Base-by-base conservation (phyloP, 2,797 vertebrate species). In the Balearica regulorum region DNA sequence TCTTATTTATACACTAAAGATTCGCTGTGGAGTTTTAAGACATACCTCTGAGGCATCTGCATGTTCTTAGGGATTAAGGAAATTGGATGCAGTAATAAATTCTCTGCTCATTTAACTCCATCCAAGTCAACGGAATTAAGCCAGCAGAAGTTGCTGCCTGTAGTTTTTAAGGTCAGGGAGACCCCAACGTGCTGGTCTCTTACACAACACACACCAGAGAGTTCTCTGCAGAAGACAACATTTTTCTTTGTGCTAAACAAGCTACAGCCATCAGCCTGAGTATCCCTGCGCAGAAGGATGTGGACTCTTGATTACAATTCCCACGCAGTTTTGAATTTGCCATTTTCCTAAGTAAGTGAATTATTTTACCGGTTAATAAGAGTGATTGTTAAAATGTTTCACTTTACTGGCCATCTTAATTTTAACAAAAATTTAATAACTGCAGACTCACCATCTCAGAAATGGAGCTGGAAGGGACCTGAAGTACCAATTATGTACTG, bases 61-160 rank as follows among this genome's bases (percentile, higher is more conserved):
- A n/a, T 60, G 46, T 75, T 95, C 55, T 77, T 53, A 39, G 41
- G 76, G 60, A 94, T 87, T 96, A 85, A 94, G 37, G 62, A 93
- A 84, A 76, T 26, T 60, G 25, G 43, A 89, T 70, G 44, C 20
- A 73, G 43, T 76, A 76, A 86, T 84, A 83, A 94, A 87, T 90
- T 92, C 39, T 90, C 66, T 93, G 51, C 16, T 87, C 18, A 58
- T 90, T 68, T 89, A 78, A 64, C 60, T 89, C n/a, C 39, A 70
- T 64, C 51, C 37, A 66, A 76, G 64, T 60, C 87, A 95, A 77
- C n/a, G 88, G 62, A 84, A 83, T 75, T 55, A 72, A 94, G 37
- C 20, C 22, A 57, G 31, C 14, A 82, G 87, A 93, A 94, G 53
- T 7, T 83, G 18, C 48, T 91, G 54, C 66, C 66, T 81, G 8